Base-by-base conservation (phyloP, 1,140 invertebrate species). In the Drosophila rhopaloa region DNA sequence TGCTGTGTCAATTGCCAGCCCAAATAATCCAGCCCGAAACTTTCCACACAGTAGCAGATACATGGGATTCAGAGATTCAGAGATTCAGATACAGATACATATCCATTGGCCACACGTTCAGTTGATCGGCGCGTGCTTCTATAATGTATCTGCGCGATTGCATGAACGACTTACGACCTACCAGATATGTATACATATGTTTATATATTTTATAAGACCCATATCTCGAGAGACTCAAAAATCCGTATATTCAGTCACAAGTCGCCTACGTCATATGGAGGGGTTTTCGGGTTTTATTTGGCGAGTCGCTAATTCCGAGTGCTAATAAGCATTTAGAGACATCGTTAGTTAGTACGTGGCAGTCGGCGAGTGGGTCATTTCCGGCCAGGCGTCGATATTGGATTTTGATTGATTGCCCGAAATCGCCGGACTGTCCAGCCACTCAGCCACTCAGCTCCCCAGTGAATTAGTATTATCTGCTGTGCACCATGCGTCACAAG, bases 301-400 rank as follows among this genome's bases (percentile, higher is more conserved):
- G 72, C 74, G 13, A 58, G 47, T 51, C 79, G 81, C 74, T 85
- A 86, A 86, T 86, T 86, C 50, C 24, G 66, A 50, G 82, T 86
- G 82, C 63, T 86, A 86, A 86, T 88, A 88, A 88, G 79, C 66
- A 71, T 86, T 88, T 79, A 88, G 82, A 86, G 82, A 82, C 76
- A 85, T 82, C 76, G 75, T 85, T 85, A 88, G 79, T 76, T 76
- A 76, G 73, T 76, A 76, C 54, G 44, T 75, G 71, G 59, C 50
- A 75, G 37, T 75, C 59, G 73, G 73, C 73, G 73, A 76, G 72
- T 76, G 72, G 73, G 73, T 76, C 73, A 76, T 67, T 76, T 76
- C 61, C 73, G 73, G 47, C 44, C 72, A 50, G 55, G 13, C 32
- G 37, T 5, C 41, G 46, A 41, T 37, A 38, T 29, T 63, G 13